Evolutionary conservation across 2,888 invertebrate genomes (phyloP).

Genomic region (Cataglyphis cursor): DNA sequence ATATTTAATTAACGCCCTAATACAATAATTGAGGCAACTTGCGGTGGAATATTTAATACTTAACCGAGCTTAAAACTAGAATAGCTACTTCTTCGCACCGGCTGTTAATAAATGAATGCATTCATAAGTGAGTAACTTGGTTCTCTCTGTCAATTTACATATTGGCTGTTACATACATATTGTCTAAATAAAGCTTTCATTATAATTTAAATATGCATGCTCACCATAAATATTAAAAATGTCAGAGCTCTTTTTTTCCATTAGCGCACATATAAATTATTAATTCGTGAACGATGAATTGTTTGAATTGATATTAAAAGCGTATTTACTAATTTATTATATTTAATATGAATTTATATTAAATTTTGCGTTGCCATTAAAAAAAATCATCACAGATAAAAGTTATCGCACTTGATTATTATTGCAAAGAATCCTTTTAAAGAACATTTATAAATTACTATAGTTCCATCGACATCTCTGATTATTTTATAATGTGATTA

Average conservation of each 20-base stretch:
- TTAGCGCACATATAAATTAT: constrained; percentile 23
- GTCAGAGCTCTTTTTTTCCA: constrained; percentile 42
- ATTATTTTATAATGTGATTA: constrained; percentile 28
- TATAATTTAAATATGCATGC: constrained; percentile 26
- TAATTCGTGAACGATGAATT: constrained; percentile 29
- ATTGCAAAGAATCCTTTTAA: not conserved
- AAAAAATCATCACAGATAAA: constrained; percentile 3
- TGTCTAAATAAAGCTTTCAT: not conserved
- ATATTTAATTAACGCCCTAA: constrained; percentile 56
- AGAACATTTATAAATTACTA: constrained; percentile 9
- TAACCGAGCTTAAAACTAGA: constrained; percentile 43
- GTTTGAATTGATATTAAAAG: constrained; percentile 44
- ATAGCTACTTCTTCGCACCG: constrained; percentile 20
- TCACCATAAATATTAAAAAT: constrained; percentile 40
- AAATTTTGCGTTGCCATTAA: constrained; percentile 11
- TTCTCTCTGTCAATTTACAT: constrained; percentile 13
- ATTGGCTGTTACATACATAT: not conserved
- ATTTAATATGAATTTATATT: constrained; percentile 33
- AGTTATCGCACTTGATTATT: constrained; percentile 17
- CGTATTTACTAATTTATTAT: constrained; percentile 39
- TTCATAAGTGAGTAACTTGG: constrained; percentile 44
- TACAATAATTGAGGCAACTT: constrained; percentile 55
- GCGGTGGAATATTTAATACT: constrained; percentile 54
- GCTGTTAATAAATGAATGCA: constrained; percentile 33
- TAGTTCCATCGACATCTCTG: not conserved